A percentile compares a stretch with the other conserved stretches of the same genome.
These are phyloP conservation scores for Drosophila prosaltans DNA, from an alignment of 1,140 invertebrate genomes.

Conservation along the genomic window DNA sequence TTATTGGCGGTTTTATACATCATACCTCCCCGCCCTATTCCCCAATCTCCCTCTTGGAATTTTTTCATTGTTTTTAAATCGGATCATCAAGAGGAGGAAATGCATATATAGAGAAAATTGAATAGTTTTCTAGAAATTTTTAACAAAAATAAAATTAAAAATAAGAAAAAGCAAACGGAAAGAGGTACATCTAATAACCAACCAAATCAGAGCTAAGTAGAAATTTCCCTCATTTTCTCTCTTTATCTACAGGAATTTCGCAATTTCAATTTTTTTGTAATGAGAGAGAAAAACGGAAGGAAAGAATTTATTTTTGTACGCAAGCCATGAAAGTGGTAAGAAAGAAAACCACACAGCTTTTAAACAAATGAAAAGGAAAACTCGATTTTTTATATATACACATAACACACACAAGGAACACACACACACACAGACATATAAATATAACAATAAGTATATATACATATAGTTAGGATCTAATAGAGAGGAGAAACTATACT, in stretches of 20 bases:
- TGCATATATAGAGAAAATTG: not conserved
- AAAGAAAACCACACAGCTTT: constrained; percentile 22
- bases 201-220: constrained; percentile 3
- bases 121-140: constrained; percentile 12
- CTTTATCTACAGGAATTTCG: not conserved
- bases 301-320: constrained; percentile 13
- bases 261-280: not conserved
- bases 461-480: constrained; percentile 28
- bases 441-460: not conserved
- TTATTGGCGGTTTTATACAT: constrained; percentile 2
- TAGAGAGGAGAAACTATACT: not conserved
- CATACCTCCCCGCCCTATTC: not conserved
- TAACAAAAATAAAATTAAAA: not conserved
- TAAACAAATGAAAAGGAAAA: constrained; percentile 23
- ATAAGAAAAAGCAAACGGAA: not conserved
- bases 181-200: not conserved
- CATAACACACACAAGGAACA: not conserved
- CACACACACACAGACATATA: constrained; percentile 16
- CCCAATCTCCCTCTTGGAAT: not conserved
- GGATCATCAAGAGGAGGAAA: not conserved
- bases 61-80: constrained; percentile 9
- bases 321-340: not conserved
- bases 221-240: not conserved
- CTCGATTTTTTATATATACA: constrained; percentile 36
- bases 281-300: not conserved